Evolutionary conservation across 1,140 invertebrate genomes (phyloP).

Genomic region (Calosoma granatense): DNA sequence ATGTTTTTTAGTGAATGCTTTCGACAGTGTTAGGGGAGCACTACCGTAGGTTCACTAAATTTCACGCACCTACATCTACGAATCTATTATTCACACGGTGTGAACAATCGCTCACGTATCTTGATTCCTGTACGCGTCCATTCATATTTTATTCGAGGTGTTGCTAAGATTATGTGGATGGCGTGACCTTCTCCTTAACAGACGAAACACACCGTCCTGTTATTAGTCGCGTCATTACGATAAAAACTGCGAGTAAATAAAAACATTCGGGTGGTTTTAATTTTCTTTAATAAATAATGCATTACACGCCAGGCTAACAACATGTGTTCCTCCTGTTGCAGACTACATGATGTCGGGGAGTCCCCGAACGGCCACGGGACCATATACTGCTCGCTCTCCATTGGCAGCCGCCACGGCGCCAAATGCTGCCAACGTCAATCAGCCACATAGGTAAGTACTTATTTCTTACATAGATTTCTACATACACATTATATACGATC

Average conservation of each 20-base stretch:
- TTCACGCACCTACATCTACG: not conserved
- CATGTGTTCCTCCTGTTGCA: not conserved
- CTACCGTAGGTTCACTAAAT: not conserved
- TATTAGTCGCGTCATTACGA: too few species aligned
- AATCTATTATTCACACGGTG: not conserved
- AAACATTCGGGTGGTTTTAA: too few species aligned
- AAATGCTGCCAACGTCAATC: conserved; percentile 14
- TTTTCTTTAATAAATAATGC: too few species aligned
- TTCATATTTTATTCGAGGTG: too few species aligned
- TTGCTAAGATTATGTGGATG: too few species aligned
- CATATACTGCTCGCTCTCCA: conserved; percentile 36
- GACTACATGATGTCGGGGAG: conserved; percentile 43
- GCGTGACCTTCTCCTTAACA: too few species aligned
- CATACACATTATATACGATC: too few species aligned
- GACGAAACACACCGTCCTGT: too few species aligned
- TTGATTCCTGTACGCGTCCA: too few species aligned
- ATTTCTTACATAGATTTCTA: not conserved
- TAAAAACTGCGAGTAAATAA: too few species aligned
- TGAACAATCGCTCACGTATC: too few species aligned
- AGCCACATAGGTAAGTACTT: conserved; percentile 29
- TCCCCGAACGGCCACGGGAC: conserved; percentile 31
- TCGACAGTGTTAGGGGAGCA: not conserved
- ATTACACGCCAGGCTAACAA: too few species aligned
- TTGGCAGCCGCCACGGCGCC: conserved; percentile 32
- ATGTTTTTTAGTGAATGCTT: not conserved